A percentile compares a stretch with the other conserved stretches of the same genome.
Conservation (phyloP, 2,888 invertebrate genomes). For the Sphinx pinastri region DNA sequence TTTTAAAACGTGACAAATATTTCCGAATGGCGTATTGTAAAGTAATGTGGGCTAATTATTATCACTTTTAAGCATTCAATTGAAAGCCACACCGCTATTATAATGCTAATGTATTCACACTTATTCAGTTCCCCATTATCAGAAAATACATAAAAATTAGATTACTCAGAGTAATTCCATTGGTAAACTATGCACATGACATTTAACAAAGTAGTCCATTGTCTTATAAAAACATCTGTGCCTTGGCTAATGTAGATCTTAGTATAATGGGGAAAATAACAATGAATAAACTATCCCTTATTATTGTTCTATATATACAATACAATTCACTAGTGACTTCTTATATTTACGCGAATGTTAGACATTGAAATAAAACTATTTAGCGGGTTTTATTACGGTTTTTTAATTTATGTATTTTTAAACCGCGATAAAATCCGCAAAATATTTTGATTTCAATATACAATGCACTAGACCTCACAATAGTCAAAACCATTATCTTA, state of each 20-base stretch:
- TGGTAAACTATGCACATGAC: conserved; percentile 16
- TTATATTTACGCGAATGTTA: no score
- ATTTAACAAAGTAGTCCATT: conserved; percentile 15
- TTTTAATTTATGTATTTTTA: no score
- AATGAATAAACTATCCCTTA: conserved; percentile 1
- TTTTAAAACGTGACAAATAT: not conserved
- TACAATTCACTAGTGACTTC: not conserved
- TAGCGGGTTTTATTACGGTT: no score
- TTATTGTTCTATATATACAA: not conserved
- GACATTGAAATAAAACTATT: no score
- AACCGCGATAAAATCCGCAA: no score
- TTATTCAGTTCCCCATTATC: not conserved
- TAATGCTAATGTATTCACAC: not conserved
- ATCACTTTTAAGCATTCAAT: not conserved
- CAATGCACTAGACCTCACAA: not conserved
- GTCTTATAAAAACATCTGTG: conserved; percentile 24
- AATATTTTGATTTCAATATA: no score
- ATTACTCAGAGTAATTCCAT: conserved; percentile 4
- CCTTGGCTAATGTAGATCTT: not conserved
- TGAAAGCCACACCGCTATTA: not conserved
- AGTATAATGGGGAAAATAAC: not conserved
- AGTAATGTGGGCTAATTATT: not conserved
- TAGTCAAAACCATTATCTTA: not conserved
- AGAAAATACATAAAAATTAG: conserved; percentile 4
- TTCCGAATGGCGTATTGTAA: not conserved